Base-by-base conservation (phyloP, 2,888 invertebrate genomes). In the Odontothrips loti region DNA sequence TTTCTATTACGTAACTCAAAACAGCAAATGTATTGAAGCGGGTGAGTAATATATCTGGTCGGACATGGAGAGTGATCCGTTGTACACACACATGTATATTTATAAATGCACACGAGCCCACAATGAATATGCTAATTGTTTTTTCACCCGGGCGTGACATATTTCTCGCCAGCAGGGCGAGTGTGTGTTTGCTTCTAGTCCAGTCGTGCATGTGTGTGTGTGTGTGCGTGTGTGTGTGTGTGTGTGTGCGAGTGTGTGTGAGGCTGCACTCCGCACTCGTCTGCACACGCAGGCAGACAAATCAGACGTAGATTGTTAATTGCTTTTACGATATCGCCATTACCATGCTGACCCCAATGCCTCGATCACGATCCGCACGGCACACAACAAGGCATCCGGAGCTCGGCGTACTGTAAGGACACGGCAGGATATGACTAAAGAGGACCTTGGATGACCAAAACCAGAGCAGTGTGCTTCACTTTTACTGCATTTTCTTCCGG, bases 401-500 rank as follows among this genome's bases (percentile, higher is more conserved):
- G 34, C 34, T 6, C 34, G 34, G 34, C 34, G 6, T 2, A 4
- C 34, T 43, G 34, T 6, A 43, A 43, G 34, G 34, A 43, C 34
- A 6, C 34, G 34, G 58, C 20, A 58, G 58, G 58, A 58, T 58
- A 15, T 58, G 58, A 20, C 6, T 11, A 11, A 20, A 15, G 20
- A 15, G 58, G 58, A 43, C 58, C 58, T 58, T 58, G 58, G 20
- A 11, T 58, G 58, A 68, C 27, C 27, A 68, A 68, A 23, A 68
- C 51, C 4, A 68, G 68, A 68, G 23, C n/a, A 11, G 3, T 8
- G 51, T 51, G 27, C 68, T 75, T 75, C 68, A 75, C 68, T 75
- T 75, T 75, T 75, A 75, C 68, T 75, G 68, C 68, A 68, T 23
- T 20, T 17, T 75, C 68, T 75, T 75, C 68, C 68, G 68, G 68